These are phyloP conservation scores for Montipora capitata DNA, from an alignment of 92 coral and sea anemone species.

Conservation along the genomic window DNA sequence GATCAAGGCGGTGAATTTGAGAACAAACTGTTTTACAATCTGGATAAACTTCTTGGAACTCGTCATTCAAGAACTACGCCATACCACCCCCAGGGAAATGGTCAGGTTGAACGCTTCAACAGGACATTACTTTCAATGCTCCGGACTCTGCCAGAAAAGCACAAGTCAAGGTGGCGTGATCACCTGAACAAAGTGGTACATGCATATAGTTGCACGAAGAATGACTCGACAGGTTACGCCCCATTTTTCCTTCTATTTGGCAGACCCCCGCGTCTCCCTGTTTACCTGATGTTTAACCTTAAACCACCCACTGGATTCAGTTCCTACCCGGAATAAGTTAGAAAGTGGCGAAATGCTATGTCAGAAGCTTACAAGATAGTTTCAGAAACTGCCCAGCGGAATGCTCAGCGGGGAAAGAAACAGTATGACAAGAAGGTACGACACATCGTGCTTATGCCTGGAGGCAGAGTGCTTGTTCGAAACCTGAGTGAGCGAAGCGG, in stretches of 20 bases:
- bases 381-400: constrained; percentile 25
- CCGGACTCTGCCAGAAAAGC: constrained; percentile 54
- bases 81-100: constrained; percentile 72
- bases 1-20: constrained; percentile 22
- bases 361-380: constrained; percentile 65
- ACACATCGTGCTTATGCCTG: constrained; percentile 41
- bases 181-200: constrained; percentile 77
- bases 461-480: constrained; percentile 74
- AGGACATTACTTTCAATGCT: constrained; percentile 76
- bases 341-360: constrained; percentile 76
- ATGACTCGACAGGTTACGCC: constrained; percentile 76
- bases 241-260: constrained; percentile 75
- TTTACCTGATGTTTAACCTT: constrained; percentile 74
- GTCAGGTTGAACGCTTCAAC: constrained; percentile 65
- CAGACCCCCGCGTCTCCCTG: constrained; percentile 67
- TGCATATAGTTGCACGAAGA: constrained; percentile 69
- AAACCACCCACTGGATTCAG: constrained; percentile 58
- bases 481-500: too few species aligned
- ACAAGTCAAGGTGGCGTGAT: constrained; percentile 76
- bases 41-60: constrained; percentile 67
- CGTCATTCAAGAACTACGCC: constrained; percentile 65
- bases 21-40: constrained; percentile 60
- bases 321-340: constrained; percentile 73
- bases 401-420: constrained; percentile 38
- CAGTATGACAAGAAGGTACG: constrained; percentile 71